Evolutionary conservation across 2,888 invertebrate species (phyloP), one percentile per base, ranked within the genome.

Genomic region (Augochlorella aurata): DNA sequence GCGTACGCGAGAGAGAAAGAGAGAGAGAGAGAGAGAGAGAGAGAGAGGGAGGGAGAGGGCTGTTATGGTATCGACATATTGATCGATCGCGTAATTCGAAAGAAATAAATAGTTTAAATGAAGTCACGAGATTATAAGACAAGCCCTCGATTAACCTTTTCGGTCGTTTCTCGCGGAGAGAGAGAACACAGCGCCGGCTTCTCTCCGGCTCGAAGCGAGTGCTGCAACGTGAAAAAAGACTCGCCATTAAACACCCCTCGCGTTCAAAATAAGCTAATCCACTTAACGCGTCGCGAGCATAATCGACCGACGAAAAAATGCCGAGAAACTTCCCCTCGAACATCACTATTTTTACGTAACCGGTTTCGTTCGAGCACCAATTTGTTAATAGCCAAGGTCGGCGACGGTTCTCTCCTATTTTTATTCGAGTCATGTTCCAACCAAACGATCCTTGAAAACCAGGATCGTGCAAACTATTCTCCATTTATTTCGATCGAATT

Each of bases 31-130:
- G 38, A 38, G 7, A 38, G 38, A 38, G 38, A 38, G 38, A 38
- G 7, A 38, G 38, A 38, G 5, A 5, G 38, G 3, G 38, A 0
- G 38, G 3, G 38, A 7, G 69, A 38, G 73, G n/a, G 63, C 63
- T 74, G 83, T 79, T 75, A 75, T 83, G 88, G 73, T 86, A 86
- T 85, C 77, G 88, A 83, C 88, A 86, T 45, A 68, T 82, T 83
- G 85, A 87, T 87, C 83, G 86, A 87, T 87, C 74, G 65, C 29
- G 24, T 18, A 29, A 66, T 68, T 77, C 18, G 9, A 49, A 80
- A 80, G 74, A 77, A 84, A 84, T 77, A 77, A 82, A 82, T 83
- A 82, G 63, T 74, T 82, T 73, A 74, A 83, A 82, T 70, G 63
- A 79, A 82, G 73, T 75, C 70, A 66, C 50, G 38, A 38, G 38